phyloP scores from a whole-genome alignment of 2,113 vertebrate species.

The Chamaetylas fuelleborni region DNA sequence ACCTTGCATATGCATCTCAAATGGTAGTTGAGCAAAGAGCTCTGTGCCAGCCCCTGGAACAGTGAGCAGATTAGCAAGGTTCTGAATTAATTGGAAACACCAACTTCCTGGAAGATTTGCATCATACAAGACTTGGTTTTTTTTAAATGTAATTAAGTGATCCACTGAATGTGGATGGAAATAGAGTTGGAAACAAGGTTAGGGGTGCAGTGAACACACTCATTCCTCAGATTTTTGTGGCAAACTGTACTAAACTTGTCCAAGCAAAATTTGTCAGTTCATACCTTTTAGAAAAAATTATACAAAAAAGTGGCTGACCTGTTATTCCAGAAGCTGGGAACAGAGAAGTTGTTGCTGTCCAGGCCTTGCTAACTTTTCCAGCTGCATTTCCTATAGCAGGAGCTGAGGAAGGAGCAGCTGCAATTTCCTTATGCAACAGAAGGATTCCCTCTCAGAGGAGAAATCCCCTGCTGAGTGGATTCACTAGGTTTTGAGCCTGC shows the following conservation, averaged over 20 bases:
- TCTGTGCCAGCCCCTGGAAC: background rate
- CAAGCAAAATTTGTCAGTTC: background rate
- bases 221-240: background rate
- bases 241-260: background rate
- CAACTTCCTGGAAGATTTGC: background rate
- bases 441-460: background rate
- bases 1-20: background rate
- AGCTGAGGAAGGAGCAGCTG: background rate
- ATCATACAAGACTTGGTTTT: background rate
- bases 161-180: background rate
- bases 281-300: background rate
- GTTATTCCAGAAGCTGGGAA: background rate
- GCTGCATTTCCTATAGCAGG: background rate
- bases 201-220: background rate
- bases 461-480: background rate
- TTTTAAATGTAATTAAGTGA: background rate
- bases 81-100: conserved; percentile 27
- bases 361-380: background rate
- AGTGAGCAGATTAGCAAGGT: background rate
- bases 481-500: background rate
- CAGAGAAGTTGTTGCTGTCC: background rate
- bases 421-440: background rate
- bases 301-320: background rate
- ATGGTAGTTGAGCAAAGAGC: background rate
- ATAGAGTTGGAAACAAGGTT: background rate